Evolutionary conservation across 2,888 invertebrate species (phyloP).

Genomic region (Callyntrura guangdongensis): DNA sequence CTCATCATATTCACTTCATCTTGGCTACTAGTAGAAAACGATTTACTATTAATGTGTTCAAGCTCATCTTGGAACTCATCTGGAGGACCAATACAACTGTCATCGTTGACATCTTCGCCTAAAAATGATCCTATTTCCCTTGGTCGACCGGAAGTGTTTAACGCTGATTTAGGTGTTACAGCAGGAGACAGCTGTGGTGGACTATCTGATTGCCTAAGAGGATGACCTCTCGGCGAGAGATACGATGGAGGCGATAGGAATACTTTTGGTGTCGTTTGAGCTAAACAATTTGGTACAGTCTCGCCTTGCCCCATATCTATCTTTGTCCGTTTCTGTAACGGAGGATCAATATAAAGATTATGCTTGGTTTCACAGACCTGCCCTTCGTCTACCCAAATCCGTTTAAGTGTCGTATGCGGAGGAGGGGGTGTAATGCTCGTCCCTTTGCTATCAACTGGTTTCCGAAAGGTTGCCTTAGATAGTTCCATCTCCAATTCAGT

Average conservation of each 20-base stretch:
- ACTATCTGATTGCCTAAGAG: conserved; percentile 61
- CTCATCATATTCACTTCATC: not conserved
- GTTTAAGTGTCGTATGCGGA: not conserved
- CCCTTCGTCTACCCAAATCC: not conserved
- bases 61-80: conserved; percentile 59
- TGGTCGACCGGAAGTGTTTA: not conserved
- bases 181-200: conserved; percentile 79
- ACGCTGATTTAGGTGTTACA: conserved; percentile 62
- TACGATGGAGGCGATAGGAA: not conserved
- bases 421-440: conserved; percentile 49
- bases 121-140: conserved; percentile 2
- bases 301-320: conserved; percentile 2
- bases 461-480: not conserved
- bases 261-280: not conserved
- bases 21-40: not conserved
- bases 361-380: not conserved
- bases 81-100: not conserved
- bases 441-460: conserved; percentile 3
- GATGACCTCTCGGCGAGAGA: not conserved
- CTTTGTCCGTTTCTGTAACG: not conserved
- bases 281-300: not conserved
- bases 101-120: not conserved
- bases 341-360: not conserved
- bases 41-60: not conserved
- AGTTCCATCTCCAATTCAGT: conserved; percentile 43